A percentile compares a stretch with the other conserved stretches of the same genome.
phyloP scores from a whole-genome alignment of 92 coral and sea anemone genomes.

The Diadumene lineata region DNA sequence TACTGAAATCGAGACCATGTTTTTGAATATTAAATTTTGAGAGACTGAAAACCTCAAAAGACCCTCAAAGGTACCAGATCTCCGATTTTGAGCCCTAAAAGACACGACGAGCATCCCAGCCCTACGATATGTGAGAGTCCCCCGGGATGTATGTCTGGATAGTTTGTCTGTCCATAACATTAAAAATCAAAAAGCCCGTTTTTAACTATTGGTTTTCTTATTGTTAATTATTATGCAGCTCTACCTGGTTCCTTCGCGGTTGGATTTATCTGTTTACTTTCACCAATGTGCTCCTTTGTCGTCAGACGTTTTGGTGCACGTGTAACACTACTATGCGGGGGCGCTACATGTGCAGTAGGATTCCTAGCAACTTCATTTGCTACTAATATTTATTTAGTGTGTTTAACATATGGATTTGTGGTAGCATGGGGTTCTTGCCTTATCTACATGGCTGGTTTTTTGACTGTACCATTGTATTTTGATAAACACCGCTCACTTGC shows the following conservation, averaged over 20 bases:
- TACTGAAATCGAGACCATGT: no score
- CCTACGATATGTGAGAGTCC: no score
- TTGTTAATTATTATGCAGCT: background rate
- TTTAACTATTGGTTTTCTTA: background rate
- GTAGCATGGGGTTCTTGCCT: slow-evolving; percentile 49
- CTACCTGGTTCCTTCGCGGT: background rate
- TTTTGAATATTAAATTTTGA: no score
- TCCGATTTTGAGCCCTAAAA: no score
- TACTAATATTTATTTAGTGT: slow-evolving; percentile 41
- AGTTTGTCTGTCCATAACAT: background rate
- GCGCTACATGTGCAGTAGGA: slow-evolving; percentile 35
- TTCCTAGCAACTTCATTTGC: slow-evolving; percentile 36
- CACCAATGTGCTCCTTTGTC: slow-evolving; percentile 47
- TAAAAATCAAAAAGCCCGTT: background rate
- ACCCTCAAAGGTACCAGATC: no score
- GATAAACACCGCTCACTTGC: slow-evolving; percentile 45
- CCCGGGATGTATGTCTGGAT: background rate
- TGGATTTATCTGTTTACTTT: background rate
- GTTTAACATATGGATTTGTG: slow-evolving; percentile 40
- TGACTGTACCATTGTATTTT: slow-evolving; percentile 55
- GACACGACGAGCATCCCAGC: no score
- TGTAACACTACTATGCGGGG: slow-evolving; percentile 38
- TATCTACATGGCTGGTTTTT: slow-evolving; percentile 24
- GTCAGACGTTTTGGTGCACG: slow-evolving; percentile 58
- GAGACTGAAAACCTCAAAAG: no score